Percentiles rank a stretch among this genome's conserved stretches.
Conservation (phyloP, 2,888 invertebrate species). For the Dioctria linearis region DNA sequence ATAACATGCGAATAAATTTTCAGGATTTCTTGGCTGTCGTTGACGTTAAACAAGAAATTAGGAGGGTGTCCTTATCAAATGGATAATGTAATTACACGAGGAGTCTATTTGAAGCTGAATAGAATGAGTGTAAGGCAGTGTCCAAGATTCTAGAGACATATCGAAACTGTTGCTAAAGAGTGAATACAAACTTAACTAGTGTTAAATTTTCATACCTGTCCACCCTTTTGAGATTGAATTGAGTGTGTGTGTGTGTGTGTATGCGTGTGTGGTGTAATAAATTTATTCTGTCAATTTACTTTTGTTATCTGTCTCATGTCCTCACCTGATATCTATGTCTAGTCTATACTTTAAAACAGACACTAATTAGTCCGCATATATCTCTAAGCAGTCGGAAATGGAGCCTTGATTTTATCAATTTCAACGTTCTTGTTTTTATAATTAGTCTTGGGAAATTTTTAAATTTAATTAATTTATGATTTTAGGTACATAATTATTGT, state of each 20-base stretch:
- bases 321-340: neutral
- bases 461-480: no score
- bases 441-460: no score
- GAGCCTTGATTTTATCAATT: no score
- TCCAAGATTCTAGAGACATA: neutral
- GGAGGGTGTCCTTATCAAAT: slow-evolving; percentile 56
- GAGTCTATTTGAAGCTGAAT: neutral
- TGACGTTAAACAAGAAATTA: slow-evolving; percentile 54
- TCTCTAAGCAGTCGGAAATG: neutral
- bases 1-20: slow-evolving; percentile 56
- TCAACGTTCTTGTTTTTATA: no score
- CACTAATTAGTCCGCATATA: slow-evolving; percentile 1
- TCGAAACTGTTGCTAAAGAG: neutral
- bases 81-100: slow-evolving; percentile 16
- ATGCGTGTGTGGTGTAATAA: neutral
- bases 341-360: neutral
- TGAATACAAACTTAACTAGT: neutral
- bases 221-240: neutral
- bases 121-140: neutral
- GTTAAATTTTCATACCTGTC: neutral
- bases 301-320: slow-evolving; percentile 14
- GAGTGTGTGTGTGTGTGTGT: no score
- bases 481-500: no score
- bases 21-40: slow-evolving; percentile 54
- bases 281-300: slow-evolving; percentile 17